phyloP scores from a whole-genome alignment of 1,140 invertebrate genomes.

The Radopholus similis region DNA sequence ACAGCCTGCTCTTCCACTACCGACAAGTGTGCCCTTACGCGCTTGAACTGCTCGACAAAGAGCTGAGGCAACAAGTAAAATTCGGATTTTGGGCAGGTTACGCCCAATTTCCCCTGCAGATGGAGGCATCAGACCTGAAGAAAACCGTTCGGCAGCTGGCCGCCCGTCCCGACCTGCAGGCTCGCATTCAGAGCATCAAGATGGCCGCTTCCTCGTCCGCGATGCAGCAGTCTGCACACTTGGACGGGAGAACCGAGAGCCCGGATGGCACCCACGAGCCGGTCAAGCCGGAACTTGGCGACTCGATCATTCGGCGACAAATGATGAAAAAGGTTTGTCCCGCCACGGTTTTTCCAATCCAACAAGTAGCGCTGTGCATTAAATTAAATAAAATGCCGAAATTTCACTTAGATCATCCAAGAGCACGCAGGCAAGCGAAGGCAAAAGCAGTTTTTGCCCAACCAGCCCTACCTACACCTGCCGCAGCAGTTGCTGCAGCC shows the following conservation, averaged over 20 bases:
- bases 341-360: background rate
- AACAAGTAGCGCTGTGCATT: background rate
- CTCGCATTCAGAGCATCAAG: background rate
- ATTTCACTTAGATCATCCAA: constrained; percentile 6
- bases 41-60: constrained; percentile 41
- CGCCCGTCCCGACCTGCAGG: background rate
- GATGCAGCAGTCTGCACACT: constrained; percentile 16
- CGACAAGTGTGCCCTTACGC: constrained; percentile 50
- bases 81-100: background rate
- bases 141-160: constrained; percentile 29
- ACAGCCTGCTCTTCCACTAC: constrained; percentile 56
- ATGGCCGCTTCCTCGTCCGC: constrained; percentile 4
- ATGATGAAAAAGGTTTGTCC: constrained; percentile 28
- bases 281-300: constrained; percentile 13
- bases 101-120: constrained; percentile 2
- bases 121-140: constrained; percentile 20
- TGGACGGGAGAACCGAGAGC: background rate
- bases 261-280: background rate
- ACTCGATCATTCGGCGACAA: constrained; percentile 23
- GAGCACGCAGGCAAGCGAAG: background rate
- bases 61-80: constrained; percentile 45
- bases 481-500: constrained; percentile 5
- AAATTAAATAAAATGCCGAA: background rate
- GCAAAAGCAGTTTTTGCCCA: background rate
- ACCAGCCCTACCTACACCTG: background rate